Percentiles rank a stretch among this genome's conserved stretches.
These are phyloP conservation scores for Gambusia yucatana DNA, from an alignment of 2,797 vertebrate genomes.

Conservation along the genomic window DNA sequence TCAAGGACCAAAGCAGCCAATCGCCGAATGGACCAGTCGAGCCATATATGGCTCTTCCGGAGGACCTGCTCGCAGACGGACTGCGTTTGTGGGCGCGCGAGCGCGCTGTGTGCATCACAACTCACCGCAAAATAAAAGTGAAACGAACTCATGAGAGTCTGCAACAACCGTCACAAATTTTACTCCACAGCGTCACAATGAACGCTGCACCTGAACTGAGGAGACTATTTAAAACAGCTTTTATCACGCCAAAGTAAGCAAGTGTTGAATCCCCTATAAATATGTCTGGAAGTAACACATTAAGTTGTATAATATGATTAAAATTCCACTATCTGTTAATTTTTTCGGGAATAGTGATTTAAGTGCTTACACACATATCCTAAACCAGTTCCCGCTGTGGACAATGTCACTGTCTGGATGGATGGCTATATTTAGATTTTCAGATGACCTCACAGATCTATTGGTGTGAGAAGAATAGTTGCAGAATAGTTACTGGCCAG, in stretches of 20 bases:
- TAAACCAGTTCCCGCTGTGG: conserved; percentile 1
- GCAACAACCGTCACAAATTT: conserved; percentile 21
- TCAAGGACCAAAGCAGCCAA: conserved; percentile 66
- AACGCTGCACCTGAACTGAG: background rate
- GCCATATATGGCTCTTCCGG: conserved; percentile 84
- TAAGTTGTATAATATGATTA: background rate
- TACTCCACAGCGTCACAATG: background rate
- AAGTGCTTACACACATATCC: conserved; percentile 10
- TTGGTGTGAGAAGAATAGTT: conserved; percentile 42
- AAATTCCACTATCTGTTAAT: background rate
- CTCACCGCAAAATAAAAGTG: conserved; percentile 58
- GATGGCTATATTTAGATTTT: conserved; percentile 62
- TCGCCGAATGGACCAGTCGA: conserved; percentile 55
- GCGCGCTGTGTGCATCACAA: conserved; percentile 16
- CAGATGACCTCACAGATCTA: conserved; percentile 55
- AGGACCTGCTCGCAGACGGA: background rate
- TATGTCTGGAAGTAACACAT: background rate
- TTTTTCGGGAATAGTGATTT: conserved; percentile 12
- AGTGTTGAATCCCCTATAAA: background rate
- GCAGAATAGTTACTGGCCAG: conserved; percentile 30
- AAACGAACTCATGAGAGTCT: conserved; percentile 19
- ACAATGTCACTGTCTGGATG: background rate
- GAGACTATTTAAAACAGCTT: background rate
- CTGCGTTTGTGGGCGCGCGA: conserved; percentile 18
- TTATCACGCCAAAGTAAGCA: background rate